A percentile compares a stretch with the other conserved stretches of the same genome.
phyloP scores from a whole-genome alignment of 2,888 invertebrate species.

The Hypena proboscidalis region DNA sequence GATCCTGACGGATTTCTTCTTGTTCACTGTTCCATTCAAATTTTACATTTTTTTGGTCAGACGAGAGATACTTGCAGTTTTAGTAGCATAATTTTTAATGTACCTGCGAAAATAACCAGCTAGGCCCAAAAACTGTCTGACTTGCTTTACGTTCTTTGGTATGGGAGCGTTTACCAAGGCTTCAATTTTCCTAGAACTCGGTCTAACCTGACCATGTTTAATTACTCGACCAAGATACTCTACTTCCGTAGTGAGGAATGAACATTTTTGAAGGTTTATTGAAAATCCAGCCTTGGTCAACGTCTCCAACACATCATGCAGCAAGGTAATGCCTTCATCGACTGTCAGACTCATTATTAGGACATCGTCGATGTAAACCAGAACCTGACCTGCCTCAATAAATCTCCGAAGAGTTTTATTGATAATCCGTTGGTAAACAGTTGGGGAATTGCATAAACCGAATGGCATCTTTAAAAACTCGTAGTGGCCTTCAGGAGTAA shows the following conservation, averaged over 20 bases:
- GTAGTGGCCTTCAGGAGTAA: too few relatives aligned
- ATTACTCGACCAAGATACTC: too few relatives aligned
- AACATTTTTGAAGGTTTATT: conserved; percentile 25
- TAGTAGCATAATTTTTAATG: conserved; percentile 9
- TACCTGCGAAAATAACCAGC: conserved; percentile 24
- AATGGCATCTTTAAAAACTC: conserved; percentile 7
- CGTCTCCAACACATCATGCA: background rate
- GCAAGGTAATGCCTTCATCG: background rate
- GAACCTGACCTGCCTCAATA: background rate
- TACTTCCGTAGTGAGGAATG: conserved; percentile 21
- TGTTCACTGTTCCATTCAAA: conserved; percentile 18
- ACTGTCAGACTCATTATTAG: conserved; percentile 1
- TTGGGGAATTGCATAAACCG: conserved; percentile 3
- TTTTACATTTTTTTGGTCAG: conserved; percentile 4
- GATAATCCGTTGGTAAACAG: conserved; percentile 2
- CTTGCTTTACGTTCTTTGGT: conserved; percentile 36
- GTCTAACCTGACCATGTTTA: conserved; percentile 1
- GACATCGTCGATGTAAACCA: conserved; percentile 3
- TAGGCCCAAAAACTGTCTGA: conserved; percentile 29
- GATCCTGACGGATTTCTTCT: conserved; percentile 3
- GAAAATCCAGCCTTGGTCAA: conserved; percentile 32
- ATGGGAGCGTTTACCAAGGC: conserved; percentile 21
- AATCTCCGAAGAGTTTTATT: conserved; percentile 2
- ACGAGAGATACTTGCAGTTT: conserved; percentile 14
- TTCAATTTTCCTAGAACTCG: conserved; percentile 22